Conservation (phyloP, 2,113 vertebrate genomes). For the Aegotheles bennettii region DNA sequence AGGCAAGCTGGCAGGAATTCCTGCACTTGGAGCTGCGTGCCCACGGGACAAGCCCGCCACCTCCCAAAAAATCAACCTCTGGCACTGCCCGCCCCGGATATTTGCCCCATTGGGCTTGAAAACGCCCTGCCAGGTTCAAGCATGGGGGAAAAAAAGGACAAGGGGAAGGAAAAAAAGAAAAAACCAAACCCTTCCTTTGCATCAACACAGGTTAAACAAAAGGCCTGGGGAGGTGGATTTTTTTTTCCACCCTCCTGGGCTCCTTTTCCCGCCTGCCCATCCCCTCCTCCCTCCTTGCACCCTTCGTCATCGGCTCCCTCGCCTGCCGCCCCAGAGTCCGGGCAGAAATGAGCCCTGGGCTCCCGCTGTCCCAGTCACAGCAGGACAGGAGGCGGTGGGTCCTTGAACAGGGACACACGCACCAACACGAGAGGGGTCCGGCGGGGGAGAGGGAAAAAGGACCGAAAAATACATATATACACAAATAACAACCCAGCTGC, state of each 20-base stretch:
- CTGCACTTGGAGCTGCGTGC: constrained; percentile 40
- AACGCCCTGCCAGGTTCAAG: not conserved
- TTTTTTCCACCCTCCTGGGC: not conserved
- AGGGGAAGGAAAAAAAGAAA: not conserved
- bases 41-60: not conserved
- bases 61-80: constrained; percentile 28
- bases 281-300: not conserved
- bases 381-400: constrained; percentile 7
- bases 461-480: not conserved
- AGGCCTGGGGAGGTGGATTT: constrained; percentile 12
- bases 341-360: constrained; percentile 18
- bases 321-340: not conserved
- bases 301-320: not conserved
- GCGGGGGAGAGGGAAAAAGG: not conserved
- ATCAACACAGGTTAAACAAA: constrained; percentile 26
- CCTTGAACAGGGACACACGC: constrained; percentile 18
- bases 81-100: not conserved
- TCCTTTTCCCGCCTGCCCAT: not conserved
- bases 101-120: not conserved
- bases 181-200: not conserved
- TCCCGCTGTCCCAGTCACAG: constrained; percentile 36
- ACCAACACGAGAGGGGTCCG: not conserved
- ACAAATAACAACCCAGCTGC: not conserved
- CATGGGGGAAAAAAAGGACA: not conserved
- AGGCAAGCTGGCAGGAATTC: constrained; percentile 69